Evolutionary conservation across 2,113 vertebrate species (phyloP), one percentile per base, ranked within the genome.

Genomic region (Sinocyclocheilus anshuiensis): DNA sequence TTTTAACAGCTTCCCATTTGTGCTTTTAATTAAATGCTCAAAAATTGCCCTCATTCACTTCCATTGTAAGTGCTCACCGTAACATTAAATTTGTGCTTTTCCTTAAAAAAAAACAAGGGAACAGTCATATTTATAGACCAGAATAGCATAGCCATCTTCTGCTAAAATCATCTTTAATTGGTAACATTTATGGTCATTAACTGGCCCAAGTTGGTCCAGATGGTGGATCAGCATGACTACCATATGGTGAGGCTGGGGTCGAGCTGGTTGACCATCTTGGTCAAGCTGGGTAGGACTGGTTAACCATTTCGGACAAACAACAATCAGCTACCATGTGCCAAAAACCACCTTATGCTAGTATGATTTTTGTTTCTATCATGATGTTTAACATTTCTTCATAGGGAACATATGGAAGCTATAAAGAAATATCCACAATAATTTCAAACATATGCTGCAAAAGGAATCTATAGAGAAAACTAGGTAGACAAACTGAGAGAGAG

Each of bases 401-500:
- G 0, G 42, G 13, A 53, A 77, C 48, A 36, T 18, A 24, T 1
- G 10, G 72, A 45, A 48, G 22, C 74, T 50, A 10, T 24, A 63
- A 13, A 42, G 13, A 26, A 80, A 36, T 57, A 78, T 22, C 76
- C 76, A 78, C 22, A 81, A 81, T n/a, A 10, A 61, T 59, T 61
- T 80, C 48, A 26, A 55, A 61, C 78, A 63, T 61, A 36, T 63
- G 57, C 55, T 42, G 57, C 20, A 36, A 80, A 24, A 63, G 33
- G 33, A 18, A 72, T 65, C 75, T 42, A 84, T 33, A 50, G 50
- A 11, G 15, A 48, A 20, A 42, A n/a, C 18, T 36, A 72, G 36
- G 36, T 6, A 42, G 55, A 59, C 81, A 61, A 90, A 69, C 59
- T 63, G 87, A 87, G 61, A 90, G 83, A 87, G 86, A 81, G 86